These are phyloP conservation scores for Gyrodactylus salaris DNA, from an alignment of 1,140 invertebrate species.

Conservation along the genomic window DNA sequence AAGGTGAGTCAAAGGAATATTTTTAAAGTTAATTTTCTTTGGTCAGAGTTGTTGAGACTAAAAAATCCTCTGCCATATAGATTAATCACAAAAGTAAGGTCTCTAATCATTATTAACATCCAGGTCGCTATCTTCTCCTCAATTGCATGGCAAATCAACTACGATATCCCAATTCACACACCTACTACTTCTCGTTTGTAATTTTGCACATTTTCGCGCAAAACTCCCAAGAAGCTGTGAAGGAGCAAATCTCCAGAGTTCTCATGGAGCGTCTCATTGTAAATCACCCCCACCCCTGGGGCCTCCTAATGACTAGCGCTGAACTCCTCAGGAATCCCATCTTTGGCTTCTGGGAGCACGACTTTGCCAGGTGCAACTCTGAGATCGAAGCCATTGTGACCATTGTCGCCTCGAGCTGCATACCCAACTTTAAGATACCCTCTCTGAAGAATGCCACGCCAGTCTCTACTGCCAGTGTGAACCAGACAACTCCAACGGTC, in stretches of 20 bases:
- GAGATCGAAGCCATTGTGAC: conserved; percentile 43
- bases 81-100: neutral
- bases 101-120: conserved; percentile 10
- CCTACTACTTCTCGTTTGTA: conserved; percentile 91
- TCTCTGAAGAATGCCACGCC: neutral
- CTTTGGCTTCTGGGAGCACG: conserved; percentile 96
- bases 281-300: conserved; percentile 93
- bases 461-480: too few species aligned
- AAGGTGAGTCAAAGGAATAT: conserved; percentile 28
- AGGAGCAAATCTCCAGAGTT: conserved; percentile 45
- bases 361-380: conserved; percentile 89
- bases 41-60: too few species aligned
- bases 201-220: conserved; percentile 85
- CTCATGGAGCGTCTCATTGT: conserved; percentile 77
- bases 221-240: conserved; percentile 75
- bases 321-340: conserved; percentile 87
- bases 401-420: conserved; percentile 27
- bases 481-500: neutral
- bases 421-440: neutral
- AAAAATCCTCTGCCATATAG: neutral
- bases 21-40: neutral
- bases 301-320: conserved; percentile 83
- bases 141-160: conserved; percentile 94
- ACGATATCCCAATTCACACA: conserved; percentile 90
- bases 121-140: conserved; percentile 55